phyloP scores from a whole-genome alignment of 2,113 vertebrate species.

The Hipposideros armiger region DNA sequence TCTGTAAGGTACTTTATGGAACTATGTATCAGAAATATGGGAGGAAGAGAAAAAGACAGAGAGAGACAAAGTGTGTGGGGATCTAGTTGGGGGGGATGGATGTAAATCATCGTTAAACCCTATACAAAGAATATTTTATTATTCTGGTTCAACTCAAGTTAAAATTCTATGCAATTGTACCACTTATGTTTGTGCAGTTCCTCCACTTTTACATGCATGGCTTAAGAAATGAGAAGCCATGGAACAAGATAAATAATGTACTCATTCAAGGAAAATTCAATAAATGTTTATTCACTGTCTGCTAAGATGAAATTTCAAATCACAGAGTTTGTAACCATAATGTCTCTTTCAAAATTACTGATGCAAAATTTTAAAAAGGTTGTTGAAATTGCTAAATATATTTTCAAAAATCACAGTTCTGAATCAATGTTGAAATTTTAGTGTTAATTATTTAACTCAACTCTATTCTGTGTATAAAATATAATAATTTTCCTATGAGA shows the following conservation, averaged over 20 bases:
- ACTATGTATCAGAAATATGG: too few relatives aligned
- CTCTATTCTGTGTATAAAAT: not conserved
- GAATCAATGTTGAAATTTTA: slow-evolving; percentile 18
- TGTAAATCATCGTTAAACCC: not conserved
- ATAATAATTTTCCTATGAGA: slow-evolving; percentile 8
- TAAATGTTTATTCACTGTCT: not conserved
- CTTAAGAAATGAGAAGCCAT: not conserved
- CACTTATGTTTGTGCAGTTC: not conserved
- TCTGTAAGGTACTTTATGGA: not conserved
- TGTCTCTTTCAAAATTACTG: not conserved
- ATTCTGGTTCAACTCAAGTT: not conserved
- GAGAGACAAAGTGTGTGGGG: not conserved
- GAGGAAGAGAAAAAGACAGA: not conserved
- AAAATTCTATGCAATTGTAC: not conserved
- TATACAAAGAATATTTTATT: not conserved
- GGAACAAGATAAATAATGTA: not conserved
- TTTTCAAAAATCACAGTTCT: slow-evolving; percentile 27
- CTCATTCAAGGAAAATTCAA: not conserved
- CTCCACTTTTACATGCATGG: not conserved
- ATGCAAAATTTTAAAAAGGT: slow-evolving; percentile 14
- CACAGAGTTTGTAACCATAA: not conserved
- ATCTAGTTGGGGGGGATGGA: too few relatives aligned
- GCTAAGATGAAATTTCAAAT: slow-evolving; percentile 42
- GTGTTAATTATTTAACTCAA: not conserved
- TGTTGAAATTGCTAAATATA: not conserved